Conservation (phyloP, 1,140 invertebrate species). For the Samia ricini region DNA sequence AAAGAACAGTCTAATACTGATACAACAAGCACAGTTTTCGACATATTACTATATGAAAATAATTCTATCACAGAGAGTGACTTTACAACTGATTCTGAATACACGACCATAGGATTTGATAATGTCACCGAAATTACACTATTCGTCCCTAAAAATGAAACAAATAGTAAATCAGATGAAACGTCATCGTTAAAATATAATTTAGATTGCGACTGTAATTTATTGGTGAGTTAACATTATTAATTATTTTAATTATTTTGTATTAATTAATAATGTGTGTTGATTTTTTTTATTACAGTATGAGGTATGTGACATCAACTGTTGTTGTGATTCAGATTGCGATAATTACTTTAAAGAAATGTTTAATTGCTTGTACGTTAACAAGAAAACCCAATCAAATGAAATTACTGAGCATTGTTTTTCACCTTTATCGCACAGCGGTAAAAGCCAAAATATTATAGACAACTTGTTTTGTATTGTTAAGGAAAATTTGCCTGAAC, state of each 20-base stretch:
- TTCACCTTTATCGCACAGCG: neutral
- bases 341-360: constrained; percentile 72
- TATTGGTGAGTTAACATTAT: constrained; percentile 59
- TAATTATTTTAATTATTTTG: neutral
- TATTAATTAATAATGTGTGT: constrained; percentile 1
- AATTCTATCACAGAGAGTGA: constrained; percentile 8
- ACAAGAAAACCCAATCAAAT: neutral
- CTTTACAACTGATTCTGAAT: constrained; percentile 44
- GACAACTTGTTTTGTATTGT: constrained; percentile 80
- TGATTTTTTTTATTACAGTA: constrained; percentile 65
- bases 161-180: constrained; percentile 31
- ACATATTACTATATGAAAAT: constrained; percentile 54
- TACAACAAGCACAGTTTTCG: constrained; percentile 39
- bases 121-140: constrained; percentile 58
- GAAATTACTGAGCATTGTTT: neutral
- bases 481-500: constrained; percentile 78
- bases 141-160: constrained; percentile 43
- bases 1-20: constrained; percentile 32
- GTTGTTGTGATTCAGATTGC: constrained; percentile 87
- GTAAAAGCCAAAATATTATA: constrained; percentile 28
- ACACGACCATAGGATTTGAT: constrained; percentile 51
- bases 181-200: constrained; percentile 32
- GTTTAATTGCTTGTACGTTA: constrained; percentile 75
- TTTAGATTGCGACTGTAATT: constrained; percentile 71
- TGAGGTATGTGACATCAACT: constrained; percentile 84